Percentiles rank a stretch among this genome's conserved stretches.
These are phyloP conservation scores for Probosciger aterrimus DNA, from an alignment of 2,113 vertebrate species.

Conservation along the genomic window DNA sequence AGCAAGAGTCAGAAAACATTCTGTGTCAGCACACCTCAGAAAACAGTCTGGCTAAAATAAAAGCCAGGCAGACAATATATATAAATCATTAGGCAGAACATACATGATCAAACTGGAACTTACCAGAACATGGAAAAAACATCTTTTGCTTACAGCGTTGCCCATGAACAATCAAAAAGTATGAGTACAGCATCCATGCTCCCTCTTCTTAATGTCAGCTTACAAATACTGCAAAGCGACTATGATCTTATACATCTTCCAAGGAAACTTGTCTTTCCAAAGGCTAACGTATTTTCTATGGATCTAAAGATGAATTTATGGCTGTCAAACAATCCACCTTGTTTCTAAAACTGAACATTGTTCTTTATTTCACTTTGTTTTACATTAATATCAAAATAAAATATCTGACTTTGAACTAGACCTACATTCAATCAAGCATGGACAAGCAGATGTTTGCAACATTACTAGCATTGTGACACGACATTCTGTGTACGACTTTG, in stretches of 20 bases:
- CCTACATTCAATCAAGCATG: not conserved
- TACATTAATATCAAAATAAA: not conserved
- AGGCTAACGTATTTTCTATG: not conserved
- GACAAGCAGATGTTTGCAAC: not conserved
- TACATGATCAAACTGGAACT: not conserved
- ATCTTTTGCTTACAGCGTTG: not conserved
- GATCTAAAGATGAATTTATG: not conserved
- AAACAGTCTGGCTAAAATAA: not conserved
- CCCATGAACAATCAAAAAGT: not conserved
- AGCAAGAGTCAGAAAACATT: not conserved
- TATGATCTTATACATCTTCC: not conserved
- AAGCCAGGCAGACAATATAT: not conserved
- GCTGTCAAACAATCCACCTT: not conserved
- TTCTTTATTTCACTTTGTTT: not conserved
- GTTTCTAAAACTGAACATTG: not conserved
- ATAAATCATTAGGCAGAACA: not conserved
- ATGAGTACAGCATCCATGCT: not conserved
- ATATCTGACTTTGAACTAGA: constrained; percentile 2
- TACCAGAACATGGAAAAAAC: not conserved
- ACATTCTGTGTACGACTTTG: not conserved
- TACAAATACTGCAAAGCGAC: not conserved
- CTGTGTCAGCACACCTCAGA: not conserved
- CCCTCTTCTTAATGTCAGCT: not conserved
- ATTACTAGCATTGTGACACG: not conserved
- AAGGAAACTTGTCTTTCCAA: not conserved